phyloP scores from a whole-genome alignment of 2,888 invertebrate genomes.

The Melikaiella ostensackeni region DNA sequence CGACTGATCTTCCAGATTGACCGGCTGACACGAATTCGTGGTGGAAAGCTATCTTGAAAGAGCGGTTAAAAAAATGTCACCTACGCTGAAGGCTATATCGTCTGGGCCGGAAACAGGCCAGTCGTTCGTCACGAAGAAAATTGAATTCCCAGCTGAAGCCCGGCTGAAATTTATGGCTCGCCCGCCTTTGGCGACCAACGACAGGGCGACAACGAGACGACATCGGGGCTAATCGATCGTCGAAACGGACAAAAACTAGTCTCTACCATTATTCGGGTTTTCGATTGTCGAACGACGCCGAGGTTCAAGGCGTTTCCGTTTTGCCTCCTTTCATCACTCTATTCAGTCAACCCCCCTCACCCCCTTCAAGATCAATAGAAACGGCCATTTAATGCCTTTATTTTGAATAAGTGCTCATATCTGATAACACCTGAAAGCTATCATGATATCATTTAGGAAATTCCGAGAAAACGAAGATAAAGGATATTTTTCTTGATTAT shows the following conservation, averaged over 20 bases:
- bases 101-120: slow-evolving; percentile 39
- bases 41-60: neutral
- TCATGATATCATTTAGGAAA: neutral
- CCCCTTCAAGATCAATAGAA: neutral
- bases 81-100: slow-evolving; percentile 10
- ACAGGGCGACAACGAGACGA: slow-evolving; percentile 52
- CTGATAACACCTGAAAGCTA: neutral
- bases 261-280: slow-evolving; percentile 57
- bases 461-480: neutral
- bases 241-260: slow-evolving; percentile 47
- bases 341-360: neutral
- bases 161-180: slow-evolving; percentile 64
- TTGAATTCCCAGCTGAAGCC: slow-evolving; percentile 63
- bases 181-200: slow-evolving; percentile 52
- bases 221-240: slow-evolving; percentile 63
- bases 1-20: neutral
- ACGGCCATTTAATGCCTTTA: neutral
- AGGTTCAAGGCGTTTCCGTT: slow-evolving; percentile 26
- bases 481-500: too few relatives aligned
- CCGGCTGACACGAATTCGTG: slow-evolving; percentile 14
- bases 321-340: neutral
- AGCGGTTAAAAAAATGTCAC: neutral
- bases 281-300: slow-evolving; percentile 45
- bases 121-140: slow-evolving; percentile 66
- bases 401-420: neutral